Conservation (phyloP, 2,797 vertebrate genomes). For the Pipistrellus kuhlii region DNA sequence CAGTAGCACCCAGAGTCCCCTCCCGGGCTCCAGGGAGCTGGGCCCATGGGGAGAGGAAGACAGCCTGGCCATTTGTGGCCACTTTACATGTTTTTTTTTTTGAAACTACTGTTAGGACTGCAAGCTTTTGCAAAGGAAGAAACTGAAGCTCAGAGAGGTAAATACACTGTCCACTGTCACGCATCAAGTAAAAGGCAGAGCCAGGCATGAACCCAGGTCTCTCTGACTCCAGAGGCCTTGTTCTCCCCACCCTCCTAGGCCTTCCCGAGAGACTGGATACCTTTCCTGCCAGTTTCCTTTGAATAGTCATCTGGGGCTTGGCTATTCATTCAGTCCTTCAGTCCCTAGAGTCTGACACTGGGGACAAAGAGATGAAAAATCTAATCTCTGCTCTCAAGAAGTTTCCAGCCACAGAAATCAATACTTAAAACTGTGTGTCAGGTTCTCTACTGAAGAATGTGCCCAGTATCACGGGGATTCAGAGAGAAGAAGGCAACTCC, state of each 20-base stretch:
- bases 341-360: not conserved
- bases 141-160: not conserved
- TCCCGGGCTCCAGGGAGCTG: not conserved
- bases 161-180: not conserved
- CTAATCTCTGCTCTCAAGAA: not conserved
- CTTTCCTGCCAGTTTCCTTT: not conserved
- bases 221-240: not conserved
- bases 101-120: not conserved
- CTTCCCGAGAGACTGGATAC: not conserved
- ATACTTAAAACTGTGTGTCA: not conserved
- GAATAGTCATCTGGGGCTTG: not conserved
- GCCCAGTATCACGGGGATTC: not conserved
- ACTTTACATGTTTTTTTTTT: not conserved
- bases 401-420: not conserved
- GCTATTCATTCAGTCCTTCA: not conserved
- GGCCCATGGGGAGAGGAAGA: not conserved
- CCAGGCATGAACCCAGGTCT: not conserved
- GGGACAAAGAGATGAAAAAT: not conserved
- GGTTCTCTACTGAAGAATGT: not conserved
- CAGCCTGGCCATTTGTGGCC: not conserved
- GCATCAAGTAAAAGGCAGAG: not conserved
- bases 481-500: not conserved
- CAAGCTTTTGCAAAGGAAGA: conserved; percentile 10
- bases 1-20: not conserved
- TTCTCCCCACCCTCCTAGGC: not conserved